A percentile compares a stretch with the other conserved stretches of the same genome.
Evolutionary conservation across 2,888 invertebrate genomes (phyloP).

Genomic region (Lumbricus terrestris): DNA sequence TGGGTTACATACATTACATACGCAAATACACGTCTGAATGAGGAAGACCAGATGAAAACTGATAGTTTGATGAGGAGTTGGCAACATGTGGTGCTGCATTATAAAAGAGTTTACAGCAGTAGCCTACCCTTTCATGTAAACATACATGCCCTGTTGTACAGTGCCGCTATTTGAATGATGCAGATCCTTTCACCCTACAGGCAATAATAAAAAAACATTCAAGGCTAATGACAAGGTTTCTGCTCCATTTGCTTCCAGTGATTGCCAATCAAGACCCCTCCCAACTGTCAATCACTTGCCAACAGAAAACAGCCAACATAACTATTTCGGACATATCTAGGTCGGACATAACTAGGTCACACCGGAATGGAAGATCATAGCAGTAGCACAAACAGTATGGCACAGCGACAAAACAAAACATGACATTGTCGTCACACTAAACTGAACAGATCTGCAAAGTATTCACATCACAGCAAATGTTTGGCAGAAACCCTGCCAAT

Average conservation of each 20-base stretch:
- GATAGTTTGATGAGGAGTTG: not conserved
- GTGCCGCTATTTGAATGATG: too few relatives aligned
- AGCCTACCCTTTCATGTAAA: too few relatives aligned
- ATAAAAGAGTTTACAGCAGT: not conserved
- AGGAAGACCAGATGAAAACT: not conserved
- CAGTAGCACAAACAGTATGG: not conserved
- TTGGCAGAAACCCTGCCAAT: not conserved
- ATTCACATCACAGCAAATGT: not conserved
- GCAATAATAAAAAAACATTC: not conserved
- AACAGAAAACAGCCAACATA: not conserved
- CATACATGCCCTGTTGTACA: too few relatives aligned
- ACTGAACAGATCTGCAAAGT: not conserved
- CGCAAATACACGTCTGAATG: not conserved
- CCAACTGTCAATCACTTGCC: not conserved
- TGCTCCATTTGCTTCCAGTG: not conserved
- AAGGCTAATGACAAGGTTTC: not conserved
- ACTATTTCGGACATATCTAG: too few relatives aligned
- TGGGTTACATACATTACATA: not conserved
- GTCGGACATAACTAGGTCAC: not conserved
- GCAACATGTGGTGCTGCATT: not conserved
- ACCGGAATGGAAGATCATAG: not conserved
- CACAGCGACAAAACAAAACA: not conserved
- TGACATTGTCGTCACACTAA: not conserved
- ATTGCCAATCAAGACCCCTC: not conserved
- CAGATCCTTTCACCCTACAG: too few relatives aligned